Percentiles rank a stretch among this genome's conserved stretches.
These are phyloP conservation scores for Mayetiola destructor DNA, from an alignment of 2,888 invertebrate genomes.

Conservation along the genomic window DNA sequence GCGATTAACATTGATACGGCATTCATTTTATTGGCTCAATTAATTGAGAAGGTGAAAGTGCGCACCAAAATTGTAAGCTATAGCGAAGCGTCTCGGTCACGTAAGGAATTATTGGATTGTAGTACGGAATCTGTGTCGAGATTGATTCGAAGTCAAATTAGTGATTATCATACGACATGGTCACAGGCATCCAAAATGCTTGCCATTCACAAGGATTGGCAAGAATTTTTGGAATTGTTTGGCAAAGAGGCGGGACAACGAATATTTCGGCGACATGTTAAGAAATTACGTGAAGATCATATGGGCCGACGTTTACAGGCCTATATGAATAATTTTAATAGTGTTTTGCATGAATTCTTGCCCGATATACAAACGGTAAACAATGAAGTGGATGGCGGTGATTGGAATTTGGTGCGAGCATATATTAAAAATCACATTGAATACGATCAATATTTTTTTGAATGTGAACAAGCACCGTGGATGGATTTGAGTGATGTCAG, in stretches of 20 bases:
- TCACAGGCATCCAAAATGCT: constrained; percentile 74
- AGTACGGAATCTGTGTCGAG: constrained; percentile 83
- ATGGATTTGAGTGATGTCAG: constrained; percentile 52
- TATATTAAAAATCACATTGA: constrained; percentile 83
- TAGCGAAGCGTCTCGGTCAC: constrained; percentile 68
- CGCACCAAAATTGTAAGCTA: constrained; percentile 53
- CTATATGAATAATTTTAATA: constrained; percentile 63
- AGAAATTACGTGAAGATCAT: constrained; percentile 68
- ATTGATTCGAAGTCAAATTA: constrained; percentile 69
- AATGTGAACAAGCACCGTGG: constrained; percentile 65
- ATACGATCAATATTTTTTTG: constrained; percentile 84
- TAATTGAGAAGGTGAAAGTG: constrained; percentile 75
- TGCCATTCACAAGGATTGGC: constrained; percentile 75
- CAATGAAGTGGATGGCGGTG: constrained; percentile 42
- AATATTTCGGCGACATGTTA: constrained; percentile 62
- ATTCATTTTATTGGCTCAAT: constrained; percentile 76
- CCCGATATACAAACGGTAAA: constrained; percentile 57
- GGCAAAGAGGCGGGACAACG: constrained; percentile 71
- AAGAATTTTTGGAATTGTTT: constrained; percentile 76
- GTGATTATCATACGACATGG: constrained; percentile 74
- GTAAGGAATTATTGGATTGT: constrained; percentile 77
- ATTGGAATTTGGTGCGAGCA: constrained; percentile 77
- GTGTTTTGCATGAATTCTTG: constrained; percentile 60
- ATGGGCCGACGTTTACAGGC: constrained; percentile 58
- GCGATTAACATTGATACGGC: constrained; percentile 92